Evolutionary conservation across 53 echinoderm and acorn worm genomes (phyloP).

Genomic region (Stichopus horrens): DNA sequence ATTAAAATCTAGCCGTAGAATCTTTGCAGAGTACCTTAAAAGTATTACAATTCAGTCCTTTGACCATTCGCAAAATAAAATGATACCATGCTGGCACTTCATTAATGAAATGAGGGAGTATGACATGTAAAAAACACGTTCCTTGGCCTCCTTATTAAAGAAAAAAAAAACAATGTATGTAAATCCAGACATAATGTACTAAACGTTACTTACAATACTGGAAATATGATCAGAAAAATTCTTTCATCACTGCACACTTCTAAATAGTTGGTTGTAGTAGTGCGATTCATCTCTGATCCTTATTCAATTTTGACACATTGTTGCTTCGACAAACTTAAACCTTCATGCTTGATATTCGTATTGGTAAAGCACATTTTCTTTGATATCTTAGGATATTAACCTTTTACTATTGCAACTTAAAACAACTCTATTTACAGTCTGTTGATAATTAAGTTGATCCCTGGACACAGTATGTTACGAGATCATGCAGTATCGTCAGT

Average conservation of each 20-base stretch:
- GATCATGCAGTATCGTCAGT: background rate
- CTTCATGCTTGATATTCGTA: background rate
- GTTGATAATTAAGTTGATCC: conserved; percentile 8
- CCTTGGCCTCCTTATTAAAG: background rate
- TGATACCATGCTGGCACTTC: background rate
- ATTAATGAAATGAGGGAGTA: background rate
- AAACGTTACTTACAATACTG: background rate
- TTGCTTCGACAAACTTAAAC: background rate
- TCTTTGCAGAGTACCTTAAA: background rate
- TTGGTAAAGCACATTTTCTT: too few relatives aligned
- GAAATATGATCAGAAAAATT: background rate
- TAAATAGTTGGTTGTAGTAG: too few relatives aligned
- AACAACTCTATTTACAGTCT: background rate
- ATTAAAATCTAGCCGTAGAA: background rate
- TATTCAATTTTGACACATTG: background rate
- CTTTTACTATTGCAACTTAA: background rate
- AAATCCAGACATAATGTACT: background rate
- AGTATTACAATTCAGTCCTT: background rate
- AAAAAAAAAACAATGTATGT: too few relatives aligned
- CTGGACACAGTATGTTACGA: background rate
- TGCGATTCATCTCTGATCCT: background rate
- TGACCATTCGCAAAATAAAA: background rate
- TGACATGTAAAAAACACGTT: background rate
- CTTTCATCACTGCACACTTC: background rate
- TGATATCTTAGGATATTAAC: background rate